Evolutionary conservation across 2,888 invertebrate species (phyloP).

Genomic region (Sisyra terminalis): DNA sequence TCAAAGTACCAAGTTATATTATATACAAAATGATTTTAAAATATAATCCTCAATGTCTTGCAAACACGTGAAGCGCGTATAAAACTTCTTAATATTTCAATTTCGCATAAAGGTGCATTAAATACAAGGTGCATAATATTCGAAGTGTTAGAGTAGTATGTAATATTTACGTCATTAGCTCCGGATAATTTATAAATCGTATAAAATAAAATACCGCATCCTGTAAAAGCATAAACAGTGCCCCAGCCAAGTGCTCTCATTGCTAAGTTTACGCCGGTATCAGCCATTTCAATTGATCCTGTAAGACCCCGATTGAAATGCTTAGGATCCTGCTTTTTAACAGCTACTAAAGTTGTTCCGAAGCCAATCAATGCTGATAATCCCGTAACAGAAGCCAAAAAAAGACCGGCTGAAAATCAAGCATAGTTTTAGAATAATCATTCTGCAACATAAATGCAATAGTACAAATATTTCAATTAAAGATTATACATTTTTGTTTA

Average conservation of each 20-base stretch:
- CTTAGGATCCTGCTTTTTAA: conserved; percentile 64
- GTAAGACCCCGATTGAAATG: conserved; percentile 59
- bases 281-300: conserved; percentile 42
- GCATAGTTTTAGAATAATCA: too few relatives aligned
- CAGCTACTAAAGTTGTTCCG: conserved; percentile 56
- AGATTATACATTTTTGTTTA: too few relatives aligned
- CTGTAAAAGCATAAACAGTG: conserved; percentile 70
- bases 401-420: conserved; percentile 41
- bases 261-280: conserved; percentile 62
- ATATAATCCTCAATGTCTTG: conserved; percentile 1
- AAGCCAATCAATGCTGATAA: conserved; percentile 70
- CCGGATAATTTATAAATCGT: conserved; percentile 80
- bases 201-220: conserved; percentile 66
- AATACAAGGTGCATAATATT: background rate
- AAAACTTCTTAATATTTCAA: conserved; percentile 4
- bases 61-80: conserved; percentile 6
- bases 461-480: too few relatives aligned
- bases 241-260: conserved; percentile 77
- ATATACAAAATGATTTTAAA: too few relatives aligned
- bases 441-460: too few relatives aligned
- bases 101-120: background rate
- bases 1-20: too few relatives aligned
- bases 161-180: conserved; percentile 63
- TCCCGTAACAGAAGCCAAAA: conserved; percentile 56
- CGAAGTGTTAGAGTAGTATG: too few relatives aligned